Evolutionary conservation across 2,888 invertebrate genomes (phyloP).

Genomic region (Julus scandinavius): DNA sequence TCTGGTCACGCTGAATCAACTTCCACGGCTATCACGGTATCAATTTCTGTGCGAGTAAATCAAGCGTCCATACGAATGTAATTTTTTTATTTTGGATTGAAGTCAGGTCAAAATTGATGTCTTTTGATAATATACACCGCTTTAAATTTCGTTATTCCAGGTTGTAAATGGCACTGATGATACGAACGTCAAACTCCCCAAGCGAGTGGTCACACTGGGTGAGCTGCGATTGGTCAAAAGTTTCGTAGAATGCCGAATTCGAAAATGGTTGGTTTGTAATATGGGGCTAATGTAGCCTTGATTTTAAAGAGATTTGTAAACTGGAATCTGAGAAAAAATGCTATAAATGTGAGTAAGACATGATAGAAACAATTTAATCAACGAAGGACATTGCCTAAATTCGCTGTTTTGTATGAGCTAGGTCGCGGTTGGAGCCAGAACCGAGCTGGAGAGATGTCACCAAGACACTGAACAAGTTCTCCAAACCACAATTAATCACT

Average conservation of each 20-base stretch:
- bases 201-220: not conserved
- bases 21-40: too few relatives aligned
- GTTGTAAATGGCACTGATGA: too few relatives aligned
- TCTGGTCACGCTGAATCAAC: too few relatives aligned
- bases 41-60: too few relatives aligned
- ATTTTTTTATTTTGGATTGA: too few relatives aligned
- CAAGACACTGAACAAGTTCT: not conserved
- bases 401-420: not conserved
- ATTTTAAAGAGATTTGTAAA: not conserved
- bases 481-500: not conserved
- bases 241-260: slow-evolving; percentile 8
- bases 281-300: not conserved
- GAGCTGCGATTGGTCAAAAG: not conserved
- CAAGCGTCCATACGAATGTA: too few relatives aligned
- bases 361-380: not conserved
- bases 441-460: not conserved
- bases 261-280: not conserved
- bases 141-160: too few relatives aligned
- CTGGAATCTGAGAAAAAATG: not conserved
- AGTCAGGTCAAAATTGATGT: too few relatives aligned
- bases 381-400: not conserved
- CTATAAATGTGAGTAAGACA: not conserved
- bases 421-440: not conserved
- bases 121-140: too few relatives aligned
- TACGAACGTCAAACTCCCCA: not conserved